Percentiles rank a stretch among this genome's conserved stretches.
phyloP scores from a whole-genome alignment of 2,888 invertebrate species.

The Protodeltote pygarga region DNA sequence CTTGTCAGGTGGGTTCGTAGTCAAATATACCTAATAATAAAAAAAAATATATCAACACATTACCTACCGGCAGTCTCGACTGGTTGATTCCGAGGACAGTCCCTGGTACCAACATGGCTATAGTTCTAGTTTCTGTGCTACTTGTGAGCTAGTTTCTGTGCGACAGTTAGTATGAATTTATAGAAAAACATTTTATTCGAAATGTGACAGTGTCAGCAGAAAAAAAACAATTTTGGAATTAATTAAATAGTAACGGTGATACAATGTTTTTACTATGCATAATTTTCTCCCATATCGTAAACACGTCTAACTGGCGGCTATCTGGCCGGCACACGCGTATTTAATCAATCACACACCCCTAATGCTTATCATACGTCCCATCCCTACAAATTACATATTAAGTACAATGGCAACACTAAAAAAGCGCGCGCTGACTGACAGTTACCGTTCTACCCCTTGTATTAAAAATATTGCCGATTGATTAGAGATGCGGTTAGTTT shows the following conservation, averaged over 20 bases:
- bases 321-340: constrained; percentile 79
- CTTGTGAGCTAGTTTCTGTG: too few species aligned
- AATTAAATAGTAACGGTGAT: constrained; percentile 10
- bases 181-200: too few species aligned
- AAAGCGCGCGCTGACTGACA: constrained; percentile 75
- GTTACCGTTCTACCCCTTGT: constrained; percentile 60
- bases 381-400: constrained; percentile 85
- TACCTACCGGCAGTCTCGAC: too few species aligned
- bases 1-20: too few species aligned
- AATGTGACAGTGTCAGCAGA: too few species aligned
- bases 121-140: too few species aligned
- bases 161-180: too few species aligned
- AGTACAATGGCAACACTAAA: constrained; percentile 75
- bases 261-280: constrained; percentile 31
- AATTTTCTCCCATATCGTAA: constrained; percentile 66
- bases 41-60: too few species aligned
- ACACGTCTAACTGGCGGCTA: constrained; percentile 75
- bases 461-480: constrained; percentile 47
- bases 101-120: too few species aligned
- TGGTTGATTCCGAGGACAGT: too few species aligned
- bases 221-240: too few species aligned
- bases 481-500: constrained; percentile 3
- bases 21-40: too few species aligned
- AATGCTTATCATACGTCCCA: constrained; percentile 75
- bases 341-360: constrained; percentile 84